Percentiles rank a stretch among this genome's conserved stretches.
phyloP scores from a whole-genome alignment of 2,797 vertebrate genomes.

The Hoplostethus atlanticus region DNA sequence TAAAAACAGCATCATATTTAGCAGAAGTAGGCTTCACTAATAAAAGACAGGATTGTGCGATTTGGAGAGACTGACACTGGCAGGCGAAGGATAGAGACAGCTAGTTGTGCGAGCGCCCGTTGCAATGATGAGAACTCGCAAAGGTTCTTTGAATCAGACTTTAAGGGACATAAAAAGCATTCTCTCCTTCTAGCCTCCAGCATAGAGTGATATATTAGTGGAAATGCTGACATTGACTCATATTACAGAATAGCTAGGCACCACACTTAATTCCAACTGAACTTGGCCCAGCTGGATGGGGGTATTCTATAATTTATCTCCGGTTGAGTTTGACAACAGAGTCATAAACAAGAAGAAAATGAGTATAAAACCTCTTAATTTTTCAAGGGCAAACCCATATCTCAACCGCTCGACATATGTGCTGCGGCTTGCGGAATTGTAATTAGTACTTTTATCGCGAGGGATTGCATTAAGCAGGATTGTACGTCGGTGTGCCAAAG shows the following conservation, averaged over 20 bases:
- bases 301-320: conserved; percentile 55
- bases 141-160: conserved; percentile 42
- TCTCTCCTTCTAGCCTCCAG: conserved; percentile 45
- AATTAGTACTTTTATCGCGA: conserved; percentile 5
- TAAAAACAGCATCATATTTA: conserved; percentile 57
- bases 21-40: conserved; percentile 24
- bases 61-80: conserved; percentile 13
- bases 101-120: conserved; percentile 23
- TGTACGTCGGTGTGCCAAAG: neutral
- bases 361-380: neutral
- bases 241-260: conserved; percentile 39
- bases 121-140: conserved; percentile 25
- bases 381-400: conserved; percentile 18
- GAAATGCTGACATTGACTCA: conserved; percentile 66
- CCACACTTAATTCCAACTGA: conserved; percentile 57
- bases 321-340: conserved; percentile 36
- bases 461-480: conserved; percentile 16
- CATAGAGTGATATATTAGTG: conserved; percentile 49
- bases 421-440: conserved; percentile 4
- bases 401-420: neutral
- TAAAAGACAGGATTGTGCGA: conserved; percentile 24
- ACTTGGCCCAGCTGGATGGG: conserved; percentile 58
- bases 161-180: conserved; percentile 42
- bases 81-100: conserved; percentile 28
- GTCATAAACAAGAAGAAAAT: conserved; percentile 27